Percentiles rank a stretch among this genome's conserved stretches.
Conservation (phyloP, 2,797 vertebrate species). For the Crenuchus spilurus region DNA sequence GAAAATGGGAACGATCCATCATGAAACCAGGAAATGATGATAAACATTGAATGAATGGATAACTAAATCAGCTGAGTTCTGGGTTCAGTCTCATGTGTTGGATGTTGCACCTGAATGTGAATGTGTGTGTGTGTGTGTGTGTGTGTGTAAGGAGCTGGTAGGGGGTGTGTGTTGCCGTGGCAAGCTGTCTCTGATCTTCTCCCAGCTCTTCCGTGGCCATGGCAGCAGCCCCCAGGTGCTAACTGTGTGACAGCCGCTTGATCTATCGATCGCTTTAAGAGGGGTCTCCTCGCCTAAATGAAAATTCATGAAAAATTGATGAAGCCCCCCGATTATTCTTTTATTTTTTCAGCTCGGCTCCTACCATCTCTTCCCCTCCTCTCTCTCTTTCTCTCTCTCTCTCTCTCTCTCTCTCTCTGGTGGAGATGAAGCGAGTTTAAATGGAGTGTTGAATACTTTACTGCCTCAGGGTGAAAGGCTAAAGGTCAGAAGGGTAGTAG, state of each 20-base stretch:
- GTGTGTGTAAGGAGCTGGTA: constrained; percentile 20
- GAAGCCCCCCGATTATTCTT: constrained; percentile 88
- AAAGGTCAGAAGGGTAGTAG: constrained; percentile 54
- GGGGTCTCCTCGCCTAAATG: constrained; percentile 88
- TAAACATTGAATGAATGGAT: constrained; percentile 53
- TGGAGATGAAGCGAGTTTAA: constrained; percentile 68
- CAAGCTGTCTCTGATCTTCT: constrained; percentile 69
- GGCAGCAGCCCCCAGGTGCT: constrained; percentile 89
- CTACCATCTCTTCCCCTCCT: constrained; percentile 58
- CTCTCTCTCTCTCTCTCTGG: constrained; percentile 45
- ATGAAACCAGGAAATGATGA: constrained; percentile 41
- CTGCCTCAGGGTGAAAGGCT: constrained; percentile 72
- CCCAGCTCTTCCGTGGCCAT: constrained; percentile 74
- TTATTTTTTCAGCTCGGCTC: constrained; percentile 62
- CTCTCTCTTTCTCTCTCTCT: constrained; percentile 60
- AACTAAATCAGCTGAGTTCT: constrained; percentile 19
- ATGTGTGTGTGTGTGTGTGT: constrained; percentile 30
- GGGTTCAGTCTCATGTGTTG: background rate
- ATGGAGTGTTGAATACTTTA: constrained; percentile 77
- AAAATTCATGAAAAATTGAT: constrained; percentile 99
- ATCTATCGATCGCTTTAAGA: constrained; percentile 95
- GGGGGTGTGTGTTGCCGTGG: constrained; percentile 56
- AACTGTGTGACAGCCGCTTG: constrained; percentile 92
- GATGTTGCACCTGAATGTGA: background rate
- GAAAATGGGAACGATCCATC: constrained; percentile 50